A percentile compares a stretch with the other conserved stretches of the same genome.
Conservation (phyloP, 2,888 invertebrate genomes). For the Caenorhabditis wallacei region DNA sequence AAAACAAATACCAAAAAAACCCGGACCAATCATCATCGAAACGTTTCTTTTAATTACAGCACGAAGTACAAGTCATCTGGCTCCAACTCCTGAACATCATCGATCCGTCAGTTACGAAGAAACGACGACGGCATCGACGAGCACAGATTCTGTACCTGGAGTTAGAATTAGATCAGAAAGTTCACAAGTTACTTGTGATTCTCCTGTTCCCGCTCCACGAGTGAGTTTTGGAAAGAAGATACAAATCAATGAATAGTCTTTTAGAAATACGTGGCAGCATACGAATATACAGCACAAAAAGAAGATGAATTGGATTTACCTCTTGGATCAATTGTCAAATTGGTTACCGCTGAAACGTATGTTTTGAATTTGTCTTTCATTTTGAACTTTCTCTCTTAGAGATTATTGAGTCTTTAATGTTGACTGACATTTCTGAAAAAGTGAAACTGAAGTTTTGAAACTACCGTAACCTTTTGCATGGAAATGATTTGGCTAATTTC, state of each 20-base stretch:
- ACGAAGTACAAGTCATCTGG: conserved; percentile 59
- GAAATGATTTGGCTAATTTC: conserved; percentile 9
- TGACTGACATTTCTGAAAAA: not conserved
- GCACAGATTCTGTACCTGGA: conserved; percentile 43
- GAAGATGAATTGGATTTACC: conserved; percentile 75
- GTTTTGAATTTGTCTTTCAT: conserved; percentile 13
- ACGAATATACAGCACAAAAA: conserved; percentile 73
- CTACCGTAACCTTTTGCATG: not conserved
- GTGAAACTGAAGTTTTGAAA: not conserved
- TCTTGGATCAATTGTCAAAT: conserved; percentile 71
- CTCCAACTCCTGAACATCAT: conserved; percentile 56
- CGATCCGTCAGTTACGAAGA: conserved; percentile 59
- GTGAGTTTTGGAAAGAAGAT: conserved; percentile 5
- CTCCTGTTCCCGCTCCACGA: conserved; percentile 17
- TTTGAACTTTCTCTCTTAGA: too few relatives aligned
- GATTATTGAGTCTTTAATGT: too few relatives aligned
- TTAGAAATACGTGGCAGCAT: conserved; percentile 58
- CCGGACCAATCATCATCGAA: too few relatives aligned
- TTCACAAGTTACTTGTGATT: conserved; percentile 40
- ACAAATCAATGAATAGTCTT: not conserved
- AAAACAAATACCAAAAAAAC: not conserved
- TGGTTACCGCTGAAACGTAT: conserved; percentile 57
- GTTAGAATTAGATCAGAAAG: conserved; percentile 46
- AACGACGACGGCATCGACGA: conserved; percentile 54
- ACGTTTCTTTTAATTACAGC: too few relatives aligned